Base-by-base conservation (phyloP, 2,797 vertebrate genomes). In the Peromyscus attwateri region DNA sequence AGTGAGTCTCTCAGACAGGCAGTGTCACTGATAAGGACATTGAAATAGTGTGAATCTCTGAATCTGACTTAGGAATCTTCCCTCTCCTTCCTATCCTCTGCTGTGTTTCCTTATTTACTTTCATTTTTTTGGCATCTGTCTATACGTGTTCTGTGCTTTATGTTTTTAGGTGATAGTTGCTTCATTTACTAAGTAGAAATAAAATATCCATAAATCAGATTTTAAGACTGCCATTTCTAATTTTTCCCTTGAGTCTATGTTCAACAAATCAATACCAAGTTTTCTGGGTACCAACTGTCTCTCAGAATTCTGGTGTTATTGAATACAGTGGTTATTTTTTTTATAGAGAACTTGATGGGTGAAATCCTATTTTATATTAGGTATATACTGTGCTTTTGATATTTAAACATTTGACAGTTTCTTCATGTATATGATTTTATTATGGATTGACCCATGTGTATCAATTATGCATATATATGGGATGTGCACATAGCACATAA, bases 301-400 rank as follows among this genome's bases (percentile, higher is more conserved):
- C 21, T 75, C 27, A 80, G 52, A 55, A 70, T 52, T 77, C 43
- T 57, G 9, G 11, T 52, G 37, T 3, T 62, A 57, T 29, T 64
- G 7, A 31, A 52, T 75, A 66, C 25, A 52, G 27, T 49, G 46
- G 64, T 19, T 77, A 49, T 2, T 46, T 66, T 46, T 66, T 83
- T 62, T 37, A 64, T 70, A 37, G 16, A n/a, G 10, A 75, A 85
- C 27, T 89, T 96, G 52, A 68, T 57, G n/a, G 62, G 6, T 77
- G 62, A 82, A 37, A 76, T 83, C 23, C 52, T 34, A 70, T 87
- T 93, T 94, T 88, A 68, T 76, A 31, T 76, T 71, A 80, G 46
- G 79, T 27, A 0, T 49, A 37, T 85, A 57, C 49, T 68, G 23
- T 16, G 29, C 0, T 25, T 83, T 91, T 88, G 4, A 91, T 94